Percentiles rank a stretch among this genome's conserved stretches.
Evolutionary conservation across 2,797 vertebrate genomes (phyloP).

Genomic region (Jordanella pulchra): DNA sequence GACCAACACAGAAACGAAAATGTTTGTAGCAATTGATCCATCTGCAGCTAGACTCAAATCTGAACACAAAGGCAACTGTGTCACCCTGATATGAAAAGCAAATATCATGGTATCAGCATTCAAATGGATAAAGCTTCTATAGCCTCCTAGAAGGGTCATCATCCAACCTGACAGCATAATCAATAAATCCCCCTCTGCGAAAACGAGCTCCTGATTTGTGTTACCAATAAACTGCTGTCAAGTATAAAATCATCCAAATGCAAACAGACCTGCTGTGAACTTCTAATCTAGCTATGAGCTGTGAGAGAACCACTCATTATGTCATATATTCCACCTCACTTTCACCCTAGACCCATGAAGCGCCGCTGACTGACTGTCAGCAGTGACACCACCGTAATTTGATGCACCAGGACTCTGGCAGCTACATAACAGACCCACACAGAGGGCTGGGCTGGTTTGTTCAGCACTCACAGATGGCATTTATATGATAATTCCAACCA

Average conservation of each 20-base stretch:
- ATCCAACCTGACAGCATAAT: constrained; percentile 29
- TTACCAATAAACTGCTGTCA: constrained; percentile 32
- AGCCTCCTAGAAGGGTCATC: constrained; percentile 2
- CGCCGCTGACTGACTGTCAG: constrained; percentile 57
- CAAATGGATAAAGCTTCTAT: constrained; percentile 11
- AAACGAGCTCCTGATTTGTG: constrained; percentile 23
- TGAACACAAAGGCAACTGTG: not conserved
- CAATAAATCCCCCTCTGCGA: constrained; percentile 30
- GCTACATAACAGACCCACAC: constrained; percentile 64
- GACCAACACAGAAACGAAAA: not conserved
- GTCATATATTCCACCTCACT: constrained; percentile 43
- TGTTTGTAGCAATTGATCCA: not conserved
- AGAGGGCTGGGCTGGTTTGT: constrained; percentile 44
- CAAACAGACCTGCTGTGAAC: constrained; percentile 26
- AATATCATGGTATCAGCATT: constrained; percentile 11
- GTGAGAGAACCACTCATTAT: constrained; percentile 49
- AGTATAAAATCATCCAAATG: constrained; percentile 29
- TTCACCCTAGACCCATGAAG: constrained; percentile 40
- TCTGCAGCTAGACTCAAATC: not conserved
- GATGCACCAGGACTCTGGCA: constrained; percentile 68
- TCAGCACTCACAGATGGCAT: constrained; percentile 71
- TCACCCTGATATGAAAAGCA: constrained; percentile 4
- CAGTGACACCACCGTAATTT: constrained; percentile 67
- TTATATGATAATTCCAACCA: constrained; percentile 76
- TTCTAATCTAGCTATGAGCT: constrained; percentile 50